Conservation (phyloP, 2,797 vertebrate genomes). For the Podargus strigoides region DNA sequence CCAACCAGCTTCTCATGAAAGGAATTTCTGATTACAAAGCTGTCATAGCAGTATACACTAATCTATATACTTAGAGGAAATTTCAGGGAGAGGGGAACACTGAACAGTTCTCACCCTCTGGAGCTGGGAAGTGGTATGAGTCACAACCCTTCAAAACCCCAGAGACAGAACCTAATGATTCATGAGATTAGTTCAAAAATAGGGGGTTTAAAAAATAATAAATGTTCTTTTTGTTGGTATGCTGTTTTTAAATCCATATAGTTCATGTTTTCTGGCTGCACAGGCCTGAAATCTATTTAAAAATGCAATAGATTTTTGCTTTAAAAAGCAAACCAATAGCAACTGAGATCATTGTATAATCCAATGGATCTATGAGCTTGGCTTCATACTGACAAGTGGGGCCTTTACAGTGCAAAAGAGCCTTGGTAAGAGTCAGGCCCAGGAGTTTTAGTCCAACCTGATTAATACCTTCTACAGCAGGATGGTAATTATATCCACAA, state of each 20-base stretch:
- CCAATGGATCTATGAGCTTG: background rate
- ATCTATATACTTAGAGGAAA: background rate
- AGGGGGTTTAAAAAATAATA: conserved; percentile 16
- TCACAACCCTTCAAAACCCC: background rate
- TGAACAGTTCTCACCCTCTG: background rate
- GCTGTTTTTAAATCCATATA: background rate
- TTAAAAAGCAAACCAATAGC: background rate
- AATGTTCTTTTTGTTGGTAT: background rate
- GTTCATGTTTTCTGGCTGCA: background rate
- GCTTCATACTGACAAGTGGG: background rate
- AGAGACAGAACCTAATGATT: background rate
- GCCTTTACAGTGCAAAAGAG: background rate
- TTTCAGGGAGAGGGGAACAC: background rate
- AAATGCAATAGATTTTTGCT: background rate
- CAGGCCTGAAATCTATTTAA: background rate
- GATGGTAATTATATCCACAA: background rate
- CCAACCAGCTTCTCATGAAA: background rate
- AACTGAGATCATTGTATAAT: background rate
- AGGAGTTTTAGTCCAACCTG: background rate
- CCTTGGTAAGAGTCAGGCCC: background rate
- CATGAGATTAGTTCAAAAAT: conserved; percentile 17
- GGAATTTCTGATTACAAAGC: conserved; percentile 15
- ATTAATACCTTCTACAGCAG: background rate
- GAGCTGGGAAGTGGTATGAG: background rate
- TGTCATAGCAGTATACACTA: background rate